Base-by-base conservation (phyloP, 2,113 vertebrate species). In the Epinephelus cyanopodus region DNA sequence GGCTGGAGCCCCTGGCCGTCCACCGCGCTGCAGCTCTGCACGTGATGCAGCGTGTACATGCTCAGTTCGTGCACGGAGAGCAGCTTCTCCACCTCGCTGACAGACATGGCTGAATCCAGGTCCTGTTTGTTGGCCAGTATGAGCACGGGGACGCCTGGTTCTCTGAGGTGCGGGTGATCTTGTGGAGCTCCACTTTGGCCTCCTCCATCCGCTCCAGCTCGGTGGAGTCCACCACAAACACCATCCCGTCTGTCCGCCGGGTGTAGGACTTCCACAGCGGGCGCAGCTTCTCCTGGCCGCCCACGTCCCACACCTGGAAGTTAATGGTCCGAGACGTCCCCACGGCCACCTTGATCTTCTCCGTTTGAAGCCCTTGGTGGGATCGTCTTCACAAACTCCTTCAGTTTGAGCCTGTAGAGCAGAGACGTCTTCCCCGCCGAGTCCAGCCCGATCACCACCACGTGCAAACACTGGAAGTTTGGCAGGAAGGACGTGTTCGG, bases 291-390 rank as follows among this genome's bases (percentile, higher is more conserved):
- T 98, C 97, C 90, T 98, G 97, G 0, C 97, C 97, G 0, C 97
- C 97, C 4, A 98, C 97, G 1, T 98, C 97, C 97, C 97, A 98
- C 85, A 97, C 97, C 81, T 98, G 97, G 89, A 98, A 97, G 84
- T 96, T 95, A 56, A 97, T 95, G 69, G 92, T 85, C 0, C 96
- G 95, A 0, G 96, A 95, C 2, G 92, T 85, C 5, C 95, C 97
- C 53, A 98, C 90, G 0, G 96, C 88, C 77, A 97, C 95, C 66
- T 96, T 96, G 81, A 98, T 96, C 92, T 96, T 97, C 93, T 98
- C 97, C 3, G 93, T 97, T 98, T 98, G 90, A 98, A 98, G 72
- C 97, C 97, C 79, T 97, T 97, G 52, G 97, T 98, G 25, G 97
- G 86, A 96, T 96, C 0, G 97, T 98, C 58, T 96, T 94, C 72